These are phyloP conservation scores for Pleuronectes platessa DNA, from an alignment of 2,113 vertebrate genomes.

Conservation along the genomic window DNA sequence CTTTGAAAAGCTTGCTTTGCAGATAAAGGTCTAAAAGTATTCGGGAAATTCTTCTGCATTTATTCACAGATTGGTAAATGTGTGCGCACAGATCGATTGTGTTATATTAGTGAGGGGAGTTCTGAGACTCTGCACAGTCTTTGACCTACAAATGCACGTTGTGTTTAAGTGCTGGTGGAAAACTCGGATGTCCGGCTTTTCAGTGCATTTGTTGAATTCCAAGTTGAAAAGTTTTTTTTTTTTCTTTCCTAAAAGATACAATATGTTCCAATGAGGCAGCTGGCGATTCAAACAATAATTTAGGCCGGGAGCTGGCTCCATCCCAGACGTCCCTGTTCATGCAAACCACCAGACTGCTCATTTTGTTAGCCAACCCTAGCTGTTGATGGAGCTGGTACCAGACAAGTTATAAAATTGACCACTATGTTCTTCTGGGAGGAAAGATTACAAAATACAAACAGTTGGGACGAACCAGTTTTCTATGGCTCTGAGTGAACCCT, in stretches of 20 bases:
- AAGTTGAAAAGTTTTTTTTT: neutral
- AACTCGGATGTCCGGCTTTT: conserved; percentile 3
- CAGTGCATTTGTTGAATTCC: neutral
- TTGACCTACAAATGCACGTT: neutral
- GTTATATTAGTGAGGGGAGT: neutral
- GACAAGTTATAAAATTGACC: neutral
- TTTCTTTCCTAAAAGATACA: neutral
- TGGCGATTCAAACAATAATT: neutral
- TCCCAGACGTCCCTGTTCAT: neutral
- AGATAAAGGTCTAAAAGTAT: neutral
- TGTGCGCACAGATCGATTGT: neutral
- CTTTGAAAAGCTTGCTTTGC: neutral
- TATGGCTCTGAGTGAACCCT: neutral
- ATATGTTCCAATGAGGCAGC: neutral
- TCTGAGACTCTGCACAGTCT: neutral
- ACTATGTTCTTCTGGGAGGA: neutral
- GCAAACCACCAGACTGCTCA: neutral
- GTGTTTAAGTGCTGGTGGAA: neutral
- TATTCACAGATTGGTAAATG: neutral
- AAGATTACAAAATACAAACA: neutral
- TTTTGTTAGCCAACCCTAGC: neutral
- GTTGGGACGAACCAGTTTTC: neutral
- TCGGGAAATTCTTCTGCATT: neutral
- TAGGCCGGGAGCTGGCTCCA: neutral
- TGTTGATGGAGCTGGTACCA: neutral